Conservation (phyloP, 1,140 invertebrate species). For the Brachionus rubens region DNA sequence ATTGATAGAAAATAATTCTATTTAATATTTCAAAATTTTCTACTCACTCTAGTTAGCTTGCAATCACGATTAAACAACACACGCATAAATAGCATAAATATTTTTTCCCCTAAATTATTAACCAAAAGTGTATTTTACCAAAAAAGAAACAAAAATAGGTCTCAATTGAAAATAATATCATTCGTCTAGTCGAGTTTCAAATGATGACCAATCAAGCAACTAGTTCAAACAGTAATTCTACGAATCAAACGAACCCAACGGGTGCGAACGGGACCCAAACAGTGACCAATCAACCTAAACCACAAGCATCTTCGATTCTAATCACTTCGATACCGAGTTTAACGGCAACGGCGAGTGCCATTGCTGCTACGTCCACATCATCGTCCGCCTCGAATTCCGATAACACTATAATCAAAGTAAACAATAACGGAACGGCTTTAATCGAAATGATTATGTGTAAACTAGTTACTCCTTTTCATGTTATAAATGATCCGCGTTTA, state of each 20-base stretch:
- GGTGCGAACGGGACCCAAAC: neutral
- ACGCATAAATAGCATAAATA: constrained; percentile 42
- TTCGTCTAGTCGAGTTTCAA: neutral
- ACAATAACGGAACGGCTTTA: constrained; percentile 12
- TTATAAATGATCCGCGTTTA: constrained; percentile 26
- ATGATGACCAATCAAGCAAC: constrained; percentile 7
- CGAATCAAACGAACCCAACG: neutral
- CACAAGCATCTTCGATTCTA: neutral
- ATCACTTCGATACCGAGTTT: constrained; percentile 14
- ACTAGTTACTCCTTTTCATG: constrained; percentile 29
- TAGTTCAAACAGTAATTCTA: neutral
- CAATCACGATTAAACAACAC: constrained; percentile 25
- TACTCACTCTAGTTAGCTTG: constrained; percentile 37
- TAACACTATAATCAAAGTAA: neutral
- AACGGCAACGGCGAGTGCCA: constrained; percentile 16
- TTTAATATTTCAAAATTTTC: constrained; percentile 35
- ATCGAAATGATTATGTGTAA: constrained; percentile 45
- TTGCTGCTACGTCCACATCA: neutral
- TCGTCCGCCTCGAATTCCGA: neutral
- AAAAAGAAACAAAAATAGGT: neutral
- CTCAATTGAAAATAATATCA: neutral
- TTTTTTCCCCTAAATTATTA: constrained; percentile 28
- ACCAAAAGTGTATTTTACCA: too few relatives aligned
- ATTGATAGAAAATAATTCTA: neutral
- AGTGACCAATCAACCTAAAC: neutral